Percentiles rank a stretch among this genome's conserved stretches.
phyloP scores from a whole-genome alignment of 2,888 invertebrate species.

The Creontiades dilutus region DNA sequence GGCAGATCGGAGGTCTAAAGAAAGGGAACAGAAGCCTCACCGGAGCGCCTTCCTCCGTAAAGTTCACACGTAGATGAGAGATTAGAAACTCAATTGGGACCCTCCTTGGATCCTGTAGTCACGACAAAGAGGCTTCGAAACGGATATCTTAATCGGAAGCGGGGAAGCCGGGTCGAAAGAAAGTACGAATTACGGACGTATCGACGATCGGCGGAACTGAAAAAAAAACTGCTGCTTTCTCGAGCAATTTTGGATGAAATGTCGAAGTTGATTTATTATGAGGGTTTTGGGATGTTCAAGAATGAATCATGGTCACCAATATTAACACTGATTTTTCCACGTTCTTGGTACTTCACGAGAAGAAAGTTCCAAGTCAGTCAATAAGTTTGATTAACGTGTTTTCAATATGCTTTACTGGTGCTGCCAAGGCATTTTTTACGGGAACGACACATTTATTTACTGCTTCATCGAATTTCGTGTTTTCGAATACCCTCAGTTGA shows the following conservation, averaged over 20 bases:
- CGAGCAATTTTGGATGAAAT: not conserved
- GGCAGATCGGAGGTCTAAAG: conserved; percentile 27
- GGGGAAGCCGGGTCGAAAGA: conserved; percentile 20
- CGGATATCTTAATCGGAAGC: conserved; percentile 59
- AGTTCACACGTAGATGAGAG: conserved; percentile 60
- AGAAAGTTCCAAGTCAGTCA: too few species aligned
- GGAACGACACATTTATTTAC: too few species aligned
- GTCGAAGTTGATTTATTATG: too few species aligned
- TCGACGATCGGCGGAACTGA: not conserved
- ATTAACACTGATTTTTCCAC: too few species aligned
- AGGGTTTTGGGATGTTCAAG: too few species aligned
- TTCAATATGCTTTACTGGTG: too few species aligned
- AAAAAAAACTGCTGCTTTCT: not conserved
- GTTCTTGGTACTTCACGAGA: too few species aligned
- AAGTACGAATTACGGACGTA: conserved; percentile 4
- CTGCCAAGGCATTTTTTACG: too few species aligned
- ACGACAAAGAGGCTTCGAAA: conserved; percentile 42
- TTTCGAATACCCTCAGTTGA: too few species aligned
- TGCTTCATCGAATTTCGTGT: too few species aligned
- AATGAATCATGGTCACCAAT: too few species aligned
- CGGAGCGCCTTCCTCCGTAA: conserved; percentile 34
- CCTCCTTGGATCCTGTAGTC: conserved; percentile 9
- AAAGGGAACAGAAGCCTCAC: conserved; percentile 23
- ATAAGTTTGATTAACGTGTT: too few species aligned
- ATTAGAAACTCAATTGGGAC: conserved; percentile 62